Evolutionary conservation across 2,113 vertebrate species (phyloP), one percentile per base, ranked within the genome.

Genomic region (Piaya cayana): DNA sequence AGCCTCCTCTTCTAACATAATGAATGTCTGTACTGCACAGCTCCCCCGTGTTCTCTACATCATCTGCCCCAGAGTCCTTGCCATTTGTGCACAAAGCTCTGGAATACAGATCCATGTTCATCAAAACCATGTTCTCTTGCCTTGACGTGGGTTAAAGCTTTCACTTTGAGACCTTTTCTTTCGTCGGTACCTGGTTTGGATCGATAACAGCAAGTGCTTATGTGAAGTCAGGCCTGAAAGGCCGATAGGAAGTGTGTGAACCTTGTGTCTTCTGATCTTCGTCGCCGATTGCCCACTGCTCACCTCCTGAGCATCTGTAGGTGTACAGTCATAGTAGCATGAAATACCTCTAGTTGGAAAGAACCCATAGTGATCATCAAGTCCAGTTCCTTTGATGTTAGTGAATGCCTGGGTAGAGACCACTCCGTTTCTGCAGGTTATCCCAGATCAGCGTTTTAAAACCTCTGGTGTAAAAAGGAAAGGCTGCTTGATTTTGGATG

Each of bases 21-120:
- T 3, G 12, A 2, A 3, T 3, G 67, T 18, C 74, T 32, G 0
- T 10, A 5, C 39, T 7, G 19, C 45, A 8, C 27, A 9, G 20
- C 14, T 34, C 27, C n/a, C 63, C 39, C 18, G 1, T 3, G 5
- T 13, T 36, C 3, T 1, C 20, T 14, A 5, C 12, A 0, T 8
- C 4, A 25, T 4, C 47, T 2, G 11, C 49, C 42, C 49, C 21
- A 19, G 22, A 20, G 36, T 9, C 39, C 67, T 47, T 19, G 25
- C 26, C 10, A 0, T 71, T 37, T 29, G 26, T 39, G 36, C 25
- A 8, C 29, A 30, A 5, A 59, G 45, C 74, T 47, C 67, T 47
- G 37, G 21, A 53, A 22, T 22, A n/a, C 4, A 0, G 18, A 5
- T 15, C 23, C 17, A 32, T 29, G 32, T 37, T 58, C 50, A 8